phyloP scores from a whole-genome alignment of 1,140 invertebrate genomes.

The Musca vetustissima region DNA sequence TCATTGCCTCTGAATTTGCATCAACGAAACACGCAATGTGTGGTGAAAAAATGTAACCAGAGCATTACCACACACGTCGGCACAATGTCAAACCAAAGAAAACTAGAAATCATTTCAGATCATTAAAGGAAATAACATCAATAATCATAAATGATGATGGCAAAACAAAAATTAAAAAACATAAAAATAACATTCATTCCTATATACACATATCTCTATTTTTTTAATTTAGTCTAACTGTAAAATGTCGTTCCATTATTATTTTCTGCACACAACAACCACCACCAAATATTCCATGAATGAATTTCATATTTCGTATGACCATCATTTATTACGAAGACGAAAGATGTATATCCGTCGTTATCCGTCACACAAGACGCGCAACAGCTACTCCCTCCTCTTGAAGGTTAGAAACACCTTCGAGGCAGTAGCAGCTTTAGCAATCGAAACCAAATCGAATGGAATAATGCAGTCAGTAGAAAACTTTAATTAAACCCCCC shows the following conservation, averaged over 20 bases:
- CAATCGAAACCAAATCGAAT: too few relatives aligned
- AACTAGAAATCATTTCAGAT: background rate
- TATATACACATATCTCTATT: too few relatives aligned
- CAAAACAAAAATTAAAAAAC: background rate
- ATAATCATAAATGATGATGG: conserved; percentile 19
- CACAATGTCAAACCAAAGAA: too few relatives aligned
- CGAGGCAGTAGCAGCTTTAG: too few relatives aligned
- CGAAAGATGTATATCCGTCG: too few relatives aligned
- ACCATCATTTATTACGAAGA: too few relatives aligned
- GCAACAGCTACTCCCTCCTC: too few relatives aligned
- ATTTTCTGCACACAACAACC: background rate
- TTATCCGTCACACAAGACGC: too few relatives aligned
- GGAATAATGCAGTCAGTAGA: too few relatives aligned
- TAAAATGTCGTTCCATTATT: background rate
- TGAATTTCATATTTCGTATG: background rate
- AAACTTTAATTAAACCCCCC: too few relatives aligned
- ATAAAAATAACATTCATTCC: background rate
- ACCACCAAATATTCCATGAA: background rate
- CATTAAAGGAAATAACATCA: conserved; percentile 20
- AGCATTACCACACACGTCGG: too few relatives aligned
- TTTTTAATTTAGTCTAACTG: background rate
- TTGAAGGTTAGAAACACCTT: too few relatives aligned
- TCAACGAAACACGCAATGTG: conserved; percentile 8
- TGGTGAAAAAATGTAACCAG: background rate
- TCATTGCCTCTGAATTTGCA: background rate